phyloP scores from a whole-genome alignment of 1,140 invertebrate genomes.

The Varroa destructor region DNA sequence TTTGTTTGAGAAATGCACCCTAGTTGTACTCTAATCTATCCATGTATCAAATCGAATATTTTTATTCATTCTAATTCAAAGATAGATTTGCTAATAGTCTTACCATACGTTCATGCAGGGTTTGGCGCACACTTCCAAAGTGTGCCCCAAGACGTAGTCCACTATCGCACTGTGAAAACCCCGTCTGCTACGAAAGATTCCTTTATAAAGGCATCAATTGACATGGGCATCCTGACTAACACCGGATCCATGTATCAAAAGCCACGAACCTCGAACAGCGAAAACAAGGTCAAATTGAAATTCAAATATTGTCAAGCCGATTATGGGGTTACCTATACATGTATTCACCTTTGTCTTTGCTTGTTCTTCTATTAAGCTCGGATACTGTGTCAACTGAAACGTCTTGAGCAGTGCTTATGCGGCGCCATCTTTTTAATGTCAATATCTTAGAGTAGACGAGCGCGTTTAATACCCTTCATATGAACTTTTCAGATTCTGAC shows the following conservation, averaged over 20 bases:
- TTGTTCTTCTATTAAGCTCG: too few relatives aligned
- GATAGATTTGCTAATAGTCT: too few relatives aligned
- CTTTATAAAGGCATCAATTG: slow-evolving; percentile 31
- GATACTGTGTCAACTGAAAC: too few relatives aligned
- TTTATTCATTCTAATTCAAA: too few relatives aligned
- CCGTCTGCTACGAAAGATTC: slow-evolving; percentile 31
- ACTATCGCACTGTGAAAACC: slow-evolving; percentile 32
- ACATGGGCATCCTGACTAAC: slow-evolving; percentile 35
- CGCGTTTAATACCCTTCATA: too few relatives aligned
- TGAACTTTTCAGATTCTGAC: too few relatives aligned
- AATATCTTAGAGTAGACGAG: too few relatives aligned
- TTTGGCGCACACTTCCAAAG: slow-evolving; percentile 34
- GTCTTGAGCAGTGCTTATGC: too few relatives aligned
- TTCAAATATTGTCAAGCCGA: background rate
- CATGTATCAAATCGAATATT: too few relatives aligned
- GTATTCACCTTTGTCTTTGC: too few relatives aligned
- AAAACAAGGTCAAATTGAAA: background rate
- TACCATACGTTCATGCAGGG: slow-evolving; percentile 25
- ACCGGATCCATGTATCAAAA: slow-evolving; percentile 31
- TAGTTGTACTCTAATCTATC: background rate
- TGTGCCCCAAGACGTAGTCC: slow-evolving; percentile 33
- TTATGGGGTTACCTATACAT: background rate
- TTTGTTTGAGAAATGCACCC: background rate
- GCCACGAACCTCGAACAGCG: slow-evolving; percentile 18
- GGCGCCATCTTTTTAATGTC: too few relatives aligned